Conservation (phyloP, 1,140 invertebrate genomes). For the Bursaphelenchus mucronatus region DNA sequence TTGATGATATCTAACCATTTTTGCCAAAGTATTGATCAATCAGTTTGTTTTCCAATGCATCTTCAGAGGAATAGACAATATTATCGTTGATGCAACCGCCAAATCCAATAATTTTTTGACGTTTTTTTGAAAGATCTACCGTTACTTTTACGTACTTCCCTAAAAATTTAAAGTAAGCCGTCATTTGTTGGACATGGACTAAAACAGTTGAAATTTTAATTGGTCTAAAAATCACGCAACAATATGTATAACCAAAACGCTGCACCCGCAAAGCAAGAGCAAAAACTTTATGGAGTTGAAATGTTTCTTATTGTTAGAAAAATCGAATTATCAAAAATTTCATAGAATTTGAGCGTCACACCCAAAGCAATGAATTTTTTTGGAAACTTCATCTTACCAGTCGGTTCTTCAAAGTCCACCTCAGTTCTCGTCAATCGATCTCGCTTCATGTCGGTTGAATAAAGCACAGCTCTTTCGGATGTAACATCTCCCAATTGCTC, state of each 20-base stretch:
- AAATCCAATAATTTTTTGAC: slow-evolving; percentile 25
- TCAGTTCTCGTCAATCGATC: slow-evolving; percentile 3
- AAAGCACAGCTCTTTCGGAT: slow-evolving; percentile 9
- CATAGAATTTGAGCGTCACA: neutral
- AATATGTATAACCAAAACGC: too few relatives aligned
- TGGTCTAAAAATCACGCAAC: too few relatives aligned
- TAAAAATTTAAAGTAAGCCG: too few relatives aligned
- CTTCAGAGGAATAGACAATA: slow-evolving; percentile 57
- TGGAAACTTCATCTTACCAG: neutral
- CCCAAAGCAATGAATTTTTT: neutral
- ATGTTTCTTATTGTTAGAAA: too few relatives aligned
- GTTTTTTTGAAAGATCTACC: neutral
- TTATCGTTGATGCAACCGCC: slow-evolving; percentile 63
- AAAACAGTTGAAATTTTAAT: too few relatives aligned
- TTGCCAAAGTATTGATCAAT: neutral
- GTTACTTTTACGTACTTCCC: too few relatives aligned
- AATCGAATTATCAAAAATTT: neutral
- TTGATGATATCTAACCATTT: slow-evolving; percentile 6
- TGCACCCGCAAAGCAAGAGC: too few relatives aligned
- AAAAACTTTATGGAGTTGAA: too few relatives aligned
- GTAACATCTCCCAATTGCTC: slow-evolving; percentile 5
- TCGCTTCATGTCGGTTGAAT: neutral
- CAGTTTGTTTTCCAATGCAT: neutral
- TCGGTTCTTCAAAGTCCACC: slow-evolving; percentile 4
- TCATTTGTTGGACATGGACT: too few relatives aligned